phyloP scores from a whole-genome alignment of 2,113 vertebrate species.

The Hippolais icterina region DNA sequence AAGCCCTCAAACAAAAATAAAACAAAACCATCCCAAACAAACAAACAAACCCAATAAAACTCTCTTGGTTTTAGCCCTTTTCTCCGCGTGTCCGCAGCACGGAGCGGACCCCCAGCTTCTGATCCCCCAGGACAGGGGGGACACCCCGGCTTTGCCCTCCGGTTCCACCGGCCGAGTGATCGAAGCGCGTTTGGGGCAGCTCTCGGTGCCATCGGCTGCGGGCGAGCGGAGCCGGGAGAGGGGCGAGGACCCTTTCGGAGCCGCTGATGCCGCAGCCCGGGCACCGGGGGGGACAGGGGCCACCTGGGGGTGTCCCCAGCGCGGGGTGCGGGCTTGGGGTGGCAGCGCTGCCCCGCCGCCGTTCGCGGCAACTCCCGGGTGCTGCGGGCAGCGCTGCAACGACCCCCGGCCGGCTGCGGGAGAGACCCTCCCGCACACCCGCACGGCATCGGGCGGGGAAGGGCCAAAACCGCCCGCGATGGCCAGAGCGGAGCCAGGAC shows the following conservation, averaged over 20 bases:
- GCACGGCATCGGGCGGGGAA: background rate
- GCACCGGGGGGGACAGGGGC: background rate
- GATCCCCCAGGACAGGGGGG: background rate
- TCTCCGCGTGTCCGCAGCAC: background rate
- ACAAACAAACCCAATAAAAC: background rate
- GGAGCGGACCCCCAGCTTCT: background rate
- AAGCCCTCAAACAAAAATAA: background rate
- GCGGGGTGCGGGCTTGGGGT: background rate
- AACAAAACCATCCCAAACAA: background rate
- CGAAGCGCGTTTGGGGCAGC: rapidly evolving
- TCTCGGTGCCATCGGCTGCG: background rate
- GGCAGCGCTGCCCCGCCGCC: background rate
- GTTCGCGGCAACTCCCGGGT: background rate
- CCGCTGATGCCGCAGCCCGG: background rate
- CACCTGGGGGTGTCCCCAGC: background rate
- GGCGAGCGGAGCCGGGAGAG: too few relatives aligned
- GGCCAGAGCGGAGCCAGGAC: background rate
- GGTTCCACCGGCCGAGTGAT: background rate
- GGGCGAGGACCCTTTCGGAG: background rate
- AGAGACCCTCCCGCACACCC: background rate
- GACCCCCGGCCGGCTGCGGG: background rate
- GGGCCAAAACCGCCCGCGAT: rapidly evolving
- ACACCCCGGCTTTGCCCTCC: background rate
- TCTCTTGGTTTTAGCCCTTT: rapidly evolving
- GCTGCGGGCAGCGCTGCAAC: background rate